Evolutionary conservation across 1,140 invertebrate species (phyloP), one percentile per base, ranked within the genome.

Genomic region (Rhyacophila brunnea): DNA sequence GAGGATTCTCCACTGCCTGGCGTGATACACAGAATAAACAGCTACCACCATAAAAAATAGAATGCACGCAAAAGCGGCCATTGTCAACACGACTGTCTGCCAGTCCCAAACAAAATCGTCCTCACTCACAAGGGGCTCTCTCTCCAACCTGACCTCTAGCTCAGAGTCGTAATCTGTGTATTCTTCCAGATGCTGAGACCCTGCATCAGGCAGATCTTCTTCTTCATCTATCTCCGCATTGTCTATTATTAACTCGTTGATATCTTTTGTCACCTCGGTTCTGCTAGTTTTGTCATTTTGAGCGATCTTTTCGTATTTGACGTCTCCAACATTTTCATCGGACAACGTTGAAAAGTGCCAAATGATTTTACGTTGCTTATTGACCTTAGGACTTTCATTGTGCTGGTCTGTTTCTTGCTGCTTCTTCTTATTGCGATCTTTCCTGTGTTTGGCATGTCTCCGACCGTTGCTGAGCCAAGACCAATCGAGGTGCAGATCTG

Each of bases 11-110:
- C 81, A 84, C 64, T 85, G 82, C 56, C 78, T 78, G 32, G 80
- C 78, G 64, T 84, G 81, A 48, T 83, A 73, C 15, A 85, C 62
- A 17, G 80, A 79, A 59, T 82, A 79, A 51, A 75, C 77, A 11
- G 80, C 76, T 48, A 81, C 81, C 18, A 84, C 80, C 46, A 81
- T 64, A 69, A 85, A 84, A 72, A 85, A 85, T 60, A 85, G 70
- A 28, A 84, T 71, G 71, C 83, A 84, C 40, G 82, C 81, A 65
- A 77, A 79, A 1, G 80, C 78, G 15, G 83, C 83, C 28, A 84
- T 66, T 20, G 79, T 74, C 62, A 85, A 66, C 11, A 79, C 77
- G 6, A 72, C 67, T 0, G 80, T 80, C 60, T 83, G 81, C 73
- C 82, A 74, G 61, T 83, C 82, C 80, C 81, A 82, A 49, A 63